A percentile compares a stretch with the other conserved stretches of the same genome.
Evolutionary conservation across 2,113 vertebrate species (phyloP).

Genomic region (Hoplias malabaricus): DNA sequence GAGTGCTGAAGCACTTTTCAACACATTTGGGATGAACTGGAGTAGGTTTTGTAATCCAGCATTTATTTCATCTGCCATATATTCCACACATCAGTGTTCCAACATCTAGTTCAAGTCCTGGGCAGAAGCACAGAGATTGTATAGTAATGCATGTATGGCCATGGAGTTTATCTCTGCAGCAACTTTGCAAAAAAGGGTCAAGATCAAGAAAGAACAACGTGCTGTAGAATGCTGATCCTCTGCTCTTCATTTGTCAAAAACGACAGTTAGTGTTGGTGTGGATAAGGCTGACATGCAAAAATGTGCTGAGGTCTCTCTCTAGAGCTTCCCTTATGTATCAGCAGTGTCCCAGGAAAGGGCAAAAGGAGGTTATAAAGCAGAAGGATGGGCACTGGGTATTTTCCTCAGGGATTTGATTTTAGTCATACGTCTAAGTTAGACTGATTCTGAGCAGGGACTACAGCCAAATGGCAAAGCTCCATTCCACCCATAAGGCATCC

Average conservation of each 20-base stretch:
- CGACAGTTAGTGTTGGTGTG: slow-evolving; percentile 12
- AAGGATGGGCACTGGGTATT: slow-evolving; percentile 31
- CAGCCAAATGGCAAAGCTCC: slow-evolving; percentile 26
- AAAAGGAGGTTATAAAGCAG: slow-evolving; percentile 33
- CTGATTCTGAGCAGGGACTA: slow-evolving; percentile 10
- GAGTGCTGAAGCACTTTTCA: too few relatives aligned
- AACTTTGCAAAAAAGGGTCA: too few relatives aligned
- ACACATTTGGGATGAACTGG: too few relatives aligned
- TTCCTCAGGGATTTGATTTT: slow-evolving; percentile 7
- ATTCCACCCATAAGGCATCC: slow-evolving; percentile 13
- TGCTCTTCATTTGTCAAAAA: slow-evolving; percentile 55
- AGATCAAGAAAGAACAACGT: slow-evolving; percentile 15
- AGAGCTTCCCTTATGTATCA: slow-evolving; percentile 4
- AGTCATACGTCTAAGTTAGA: slow-evolving; percentile 33
- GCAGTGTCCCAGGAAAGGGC: slow-evolving; percentile 27
- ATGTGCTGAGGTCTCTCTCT: slow-evolving; percentile 26
- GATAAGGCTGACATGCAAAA: slow-evolving; percentile 1
- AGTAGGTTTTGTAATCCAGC: too few relatives aligned
- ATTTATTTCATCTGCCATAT: too few relatives aligned
- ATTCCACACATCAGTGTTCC: too few relatives aligned
- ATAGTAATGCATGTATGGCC: too few relatives aligned
- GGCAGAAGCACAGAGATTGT: too few relatives aligned
- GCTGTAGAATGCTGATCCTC: slow-evolving; percentile 26
- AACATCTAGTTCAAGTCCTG: too few relatives aligned
- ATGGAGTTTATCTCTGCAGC: too few relatives aligned